Conservation (phyloP, 2,797 vertebrate species). For the Danio kyathit region DNA sequence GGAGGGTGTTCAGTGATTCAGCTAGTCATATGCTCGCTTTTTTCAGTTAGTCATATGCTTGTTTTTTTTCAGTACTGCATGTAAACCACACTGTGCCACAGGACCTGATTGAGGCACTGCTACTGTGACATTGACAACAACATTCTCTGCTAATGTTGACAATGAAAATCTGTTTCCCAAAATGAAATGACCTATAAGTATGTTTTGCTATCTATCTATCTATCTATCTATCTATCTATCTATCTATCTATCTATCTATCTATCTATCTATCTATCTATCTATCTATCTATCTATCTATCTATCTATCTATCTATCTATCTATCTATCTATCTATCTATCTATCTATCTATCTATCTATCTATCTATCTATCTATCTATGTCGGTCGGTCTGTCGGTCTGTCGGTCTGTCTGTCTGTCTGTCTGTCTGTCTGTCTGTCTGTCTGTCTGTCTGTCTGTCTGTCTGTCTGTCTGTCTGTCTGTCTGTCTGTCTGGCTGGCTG, state of each 20-base stretch:
- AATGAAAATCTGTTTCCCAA: neutral
- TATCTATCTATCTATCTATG: no score
- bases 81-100: neutral
- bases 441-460: neutral
- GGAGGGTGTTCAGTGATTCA: slow-evolving; percentile 12
- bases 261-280: neutral
- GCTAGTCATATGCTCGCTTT: slow-evolving; percentile 19
- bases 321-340: neutral
- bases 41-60: neutral
- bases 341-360: neutral
- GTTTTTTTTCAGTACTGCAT: neutral
- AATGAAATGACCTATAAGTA: neutral
- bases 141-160: neutral
- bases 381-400: neutral
- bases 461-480: neutral
- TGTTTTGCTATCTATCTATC: neutral
- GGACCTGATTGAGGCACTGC: neutral
- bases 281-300: neutral
- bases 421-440: no score
- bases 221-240: neutral
- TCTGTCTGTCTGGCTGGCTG: no score
- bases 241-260: no score
- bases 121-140: neutral
- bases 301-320: neutral
- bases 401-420: neutral